Evolutionary conservation across 2,888 invertebrate genomes (phyloP).

Genomic region (Plemyria rubiginata): DNA sequence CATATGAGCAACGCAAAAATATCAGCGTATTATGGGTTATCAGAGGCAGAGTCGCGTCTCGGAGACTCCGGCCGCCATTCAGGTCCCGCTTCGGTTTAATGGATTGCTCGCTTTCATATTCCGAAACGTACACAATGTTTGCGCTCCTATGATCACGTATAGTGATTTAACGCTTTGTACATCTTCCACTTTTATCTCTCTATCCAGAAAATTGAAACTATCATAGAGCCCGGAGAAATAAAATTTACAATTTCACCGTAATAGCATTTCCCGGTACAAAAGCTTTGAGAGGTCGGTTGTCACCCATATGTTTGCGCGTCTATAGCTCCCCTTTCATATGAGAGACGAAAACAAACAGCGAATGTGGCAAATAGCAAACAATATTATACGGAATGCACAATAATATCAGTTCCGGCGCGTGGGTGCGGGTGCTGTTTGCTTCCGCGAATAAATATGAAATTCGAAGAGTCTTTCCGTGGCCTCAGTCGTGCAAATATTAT

Average conservation of each 20-base stretch:
- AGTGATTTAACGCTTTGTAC: conserved; percentile 71
- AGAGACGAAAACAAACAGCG: conserved; percentile 83
- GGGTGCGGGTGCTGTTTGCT: conserved; percentile 75
- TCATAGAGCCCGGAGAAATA: conserved; percentile 48
- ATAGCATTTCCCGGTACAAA: conserved; percentile 74
- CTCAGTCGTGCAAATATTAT: conserved; percentile 81
- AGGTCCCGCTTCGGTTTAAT: conserved; percentile 74
- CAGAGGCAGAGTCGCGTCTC: conserved; percentile 78
- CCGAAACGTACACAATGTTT: conserved; percentile 72
- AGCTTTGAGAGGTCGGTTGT: conserved; percentile 68
- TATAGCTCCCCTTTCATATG: conserved; percentile 83
- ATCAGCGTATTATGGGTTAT: conserved; percentile 84
- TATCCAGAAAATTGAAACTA: conserved; percentile 45
- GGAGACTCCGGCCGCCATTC: conserved; percentile 70
- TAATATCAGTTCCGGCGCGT: conserved; percentile 83
- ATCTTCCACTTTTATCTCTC: conserved; percentile 47
- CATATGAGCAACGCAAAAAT: conserved; percentile 85
- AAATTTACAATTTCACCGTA: conserved; percentile 69
- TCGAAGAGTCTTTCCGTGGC: conserved; percentile 77
- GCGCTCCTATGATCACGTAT: conserved; percentile 75
- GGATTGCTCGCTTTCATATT: conserved; percentile 84
- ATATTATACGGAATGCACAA: conserved; percentile 86
- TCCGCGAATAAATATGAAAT: conserved; percentile 84
- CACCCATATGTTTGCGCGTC: conserved; percentile 79
- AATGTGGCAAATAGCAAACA: conserved; percentile 85